phyloP scores from a whole-genome alignment of 2,113 vertebrate species.

The Embiotoca jacksoni region DNA sequence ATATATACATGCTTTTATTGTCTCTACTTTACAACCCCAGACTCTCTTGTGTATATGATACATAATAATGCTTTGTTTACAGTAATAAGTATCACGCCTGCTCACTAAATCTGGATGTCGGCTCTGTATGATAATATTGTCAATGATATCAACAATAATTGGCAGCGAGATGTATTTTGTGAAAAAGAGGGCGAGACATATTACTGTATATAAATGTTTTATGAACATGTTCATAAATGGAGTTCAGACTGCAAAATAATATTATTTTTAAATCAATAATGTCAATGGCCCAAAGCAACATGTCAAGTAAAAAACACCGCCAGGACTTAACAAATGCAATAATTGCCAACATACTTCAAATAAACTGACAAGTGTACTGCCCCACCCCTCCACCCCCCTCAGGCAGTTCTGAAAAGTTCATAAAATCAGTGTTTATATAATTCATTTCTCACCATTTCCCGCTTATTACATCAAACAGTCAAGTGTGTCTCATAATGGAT shows the following conservation, averaged over 20 bases:
- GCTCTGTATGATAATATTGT: constrained; percentile 59
- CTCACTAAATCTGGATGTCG: constrained; percentile 49
- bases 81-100: constrained; percentile 34
- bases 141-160: constrained; percentile 67
- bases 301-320: constrained; percentile 75
- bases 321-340: constrained; percentile 79
- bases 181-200: constrained; percentile 54
- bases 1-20: constrained; percentile 23
- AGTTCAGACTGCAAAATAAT: constrained; percentile 62
- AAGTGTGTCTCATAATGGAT: constrained; percentile 65
- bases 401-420: constrained; percentile 76
- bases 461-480: constrained; percentile 67
- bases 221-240: constrained; percentile 69
- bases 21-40: constrained; percentile 43
- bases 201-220: constrained; percentile 76
- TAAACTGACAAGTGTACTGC: constrained; percentile 74
- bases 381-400: constrained; percentile 40
- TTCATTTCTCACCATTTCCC: constrained; percentile 59
- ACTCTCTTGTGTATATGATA: constrained; percentile 26
- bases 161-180: constrained; percentile 47
- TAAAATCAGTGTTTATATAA: constrained; percentile 73
- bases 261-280: constrained; percentile 81
- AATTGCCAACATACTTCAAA: constrained; percentile 82
- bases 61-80: constrained; percentile 50
- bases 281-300: constrained; percentile 75